These are phyloP conservation scores for Rhingia campestris DNA, from an alignment of 2,888 invertebrate species.

Conservation along the genomic window DNA sequence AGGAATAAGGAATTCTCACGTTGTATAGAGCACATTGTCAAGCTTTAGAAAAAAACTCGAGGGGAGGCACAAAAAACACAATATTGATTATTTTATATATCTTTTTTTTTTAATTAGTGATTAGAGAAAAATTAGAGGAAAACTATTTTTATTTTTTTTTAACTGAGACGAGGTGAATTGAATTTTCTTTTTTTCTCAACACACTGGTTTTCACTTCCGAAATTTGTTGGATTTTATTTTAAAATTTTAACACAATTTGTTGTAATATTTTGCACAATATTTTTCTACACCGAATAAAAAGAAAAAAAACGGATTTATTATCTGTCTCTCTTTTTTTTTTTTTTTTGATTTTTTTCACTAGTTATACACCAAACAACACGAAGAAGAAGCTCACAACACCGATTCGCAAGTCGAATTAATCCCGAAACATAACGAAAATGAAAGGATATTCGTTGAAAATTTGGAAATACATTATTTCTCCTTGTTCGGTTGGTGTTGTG, in stretches of 20 bases:
- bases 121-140: conserved; percentile 26
- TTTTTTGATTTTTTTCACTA: conserved; percentile 22
- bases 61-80: conserved; percentile 71
- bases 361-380: conserved; percentile 33
- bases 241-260: conserved; percentile 6
- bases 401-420: conserved; percentile 71
- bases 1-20: conserved; percentile 70
- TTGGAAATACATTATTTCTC: conserved; percentile 48
- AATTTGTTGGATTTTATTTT: conserved; percentile 2
- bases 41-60: conserved; percentile 64
- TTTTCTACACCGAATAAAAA: neutral
- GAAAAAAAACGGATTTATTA: neutral
- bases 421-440: conserved; percentile 71
- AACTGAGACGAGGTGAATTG: neutral
- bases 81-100: conserved; percentile 67
- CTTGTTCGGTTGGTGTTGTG: conserved; percentile 51
- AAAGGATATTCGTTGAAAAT: conserved; percentile 73
- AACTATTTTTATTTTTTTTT: conserved; percentile 8
- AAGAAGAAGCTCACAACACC: conserved; percentile 64
- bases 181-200: neutral
- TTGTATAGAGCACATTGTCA: conserved; percentile 72
- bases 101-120: conserved; percentile 48
- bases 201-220: conserved; percentile 10
- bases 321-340: conserved; percentile 34
- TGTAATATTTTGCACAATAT: neutral